These are phyloP conservation scores for Calidris pugnax DNA, from an alignment of 2,113 vertebrate genomes.

Conservation along the genomic window DNA sequence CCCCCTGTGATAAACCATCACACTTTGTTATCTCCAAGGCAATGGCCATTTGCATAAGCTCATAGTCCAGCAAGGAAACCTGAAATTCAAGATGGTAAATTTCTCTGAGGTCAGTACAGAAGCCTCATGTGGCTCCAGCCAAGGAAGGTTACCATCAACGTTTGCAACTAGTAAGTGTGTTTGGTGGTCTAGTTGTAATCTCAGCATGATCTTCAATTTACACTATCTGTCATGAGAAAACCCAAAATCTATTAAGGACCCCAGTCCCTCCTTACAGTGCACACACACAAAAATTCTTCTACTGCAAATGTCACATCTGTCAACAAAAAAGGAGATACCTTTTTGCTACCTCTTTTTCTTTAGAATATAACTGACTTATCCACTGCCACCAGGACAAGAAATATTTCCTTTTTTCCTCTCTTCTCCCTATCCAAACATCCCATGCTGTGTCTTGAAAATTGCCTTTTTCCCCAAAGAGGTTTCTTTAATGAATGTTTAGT, in stretches of 20 bases:
- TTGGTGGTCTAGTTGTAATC: neutral
- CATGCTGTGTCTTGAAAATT: neutral
- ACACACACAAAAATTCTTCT: neutral
- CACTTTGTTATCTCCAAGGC: neutral
- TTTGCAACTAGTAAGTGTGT: neutral
- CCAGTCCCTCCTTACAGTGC: neutral
- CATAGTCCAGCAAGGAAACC: neutral
- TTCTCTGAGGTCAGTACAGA: neutral
- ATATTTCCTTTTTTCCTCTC: neutral
- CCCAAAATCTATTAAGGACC: neutral
- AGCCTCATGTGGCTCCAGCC: neutral
- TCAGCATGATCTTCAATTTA: neutral
- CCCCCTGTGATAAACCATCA: neutral
- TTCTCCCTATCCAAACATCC: neutral
- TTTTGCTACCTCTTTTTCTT: neutral
- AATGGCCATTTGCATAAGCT: neutral
- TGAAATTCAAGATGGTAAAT: neutral
- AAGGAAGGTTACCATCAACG: neutral
- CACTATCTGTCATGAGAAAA: neutral
- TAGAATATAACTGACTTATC: neutral
- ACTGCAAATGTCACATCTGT: neutral
- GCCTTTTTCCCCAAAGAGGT: neutral
- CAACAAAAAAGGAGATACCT: neutral
- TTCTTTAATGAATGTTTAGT: neutral
- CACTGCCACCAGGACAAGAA: neutral